A percentile compares a stretch with the other conserved stretches of the same genome.
phyloP scores from a whole-genome alignment of 2,797 vertebrate species.

The Oryzias dopingdopingensis region DNA sequence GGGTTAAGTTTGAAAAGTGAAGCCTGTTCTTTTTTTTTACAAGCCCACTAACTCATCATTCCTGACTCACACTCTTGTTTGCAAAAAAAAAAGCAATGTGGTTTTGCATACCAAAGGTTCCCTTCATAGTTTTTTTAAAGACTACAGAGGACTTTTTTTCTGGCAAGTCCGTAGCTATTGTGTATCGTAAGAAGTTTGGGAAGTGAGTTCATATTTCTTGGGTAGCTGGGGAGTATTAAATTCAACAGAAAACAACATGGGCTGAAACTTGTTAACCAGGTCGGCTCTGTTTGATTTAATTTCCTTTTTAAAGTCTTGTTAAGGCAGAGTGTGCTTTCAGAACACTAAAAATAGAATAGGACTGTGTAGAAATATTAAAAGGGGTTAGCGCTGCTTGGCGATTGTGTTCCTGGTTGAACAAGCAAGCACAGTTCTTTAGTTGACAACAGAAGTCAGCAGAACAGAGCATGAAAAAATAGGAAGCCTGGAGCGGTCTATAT shows the following conservation, averaged over 20 bases:
- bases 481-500: constrained; percentile 14
- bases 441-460: not conserved
- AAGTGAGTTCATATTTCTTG: constrained; percentile 69
- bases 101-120: not conserved
- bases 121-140: constrained; percentile 19
- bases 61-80: not conserved
- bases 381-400: constrained; percentile 19
- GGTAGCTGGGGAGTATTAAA: constrained; percentile 34
- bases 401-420: constrained; percentile 10
- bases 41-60: not conserved
- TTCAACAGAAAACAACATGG: constrained; percentile 39
- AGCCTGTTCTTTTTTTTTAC: too few relatives aligned
- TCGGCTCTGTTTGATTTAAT: constrained; percentile 16
- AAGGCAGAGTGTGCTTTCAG: constrained; percentile 6
- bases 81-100: not conserved
- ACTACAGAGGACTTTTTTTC: constrained; percentile 32
- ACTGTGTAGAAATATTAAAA: constrained; percentile 30
- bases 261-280: constrained; percentile 4
- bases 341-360: constrained; percentile 50
- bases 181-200: constrained; percentile 72
- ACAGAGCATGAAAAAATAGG: constrained; percentile 8
- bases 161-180: constrained; percentile 54
- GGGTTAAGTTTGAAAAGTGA: too few relatives aligned
- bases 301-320: constrained; percentile 21
- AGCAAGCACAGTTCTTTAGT: constrained; percentile 1